Evolutionary conservation across 1,140 invertebrate genomes (phyloP).

Genomic region (Tribolium castaneum): DNA sequence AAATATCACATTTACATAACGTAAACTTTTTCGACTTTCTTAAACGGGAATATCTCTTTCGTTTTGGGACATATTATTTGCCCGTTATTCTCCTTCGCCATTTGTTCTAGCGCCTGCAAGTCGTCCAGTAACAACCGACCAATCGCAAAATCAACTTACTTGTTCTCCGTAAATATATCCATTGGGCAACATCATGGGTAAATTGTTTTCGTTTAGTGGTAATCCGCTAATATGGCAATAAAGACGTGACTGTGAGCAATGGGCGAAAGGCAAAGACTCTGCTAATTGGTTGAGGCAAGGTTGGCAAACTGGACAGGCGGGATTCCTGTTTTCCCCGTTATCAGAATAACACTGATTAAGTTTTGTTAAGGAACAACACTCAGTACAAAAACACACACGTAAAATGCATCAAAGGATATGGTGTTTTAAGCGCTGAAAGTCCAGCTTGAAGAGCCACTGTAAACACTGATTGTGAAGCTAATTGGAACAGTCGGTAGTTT

Average conservation of each 20-base stretch:
- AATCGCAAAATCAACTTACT: constrained; percentile 67
- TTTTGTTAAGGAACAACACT: constrained; percentile 57
- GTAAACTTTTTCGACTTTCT: constrained; percentile 94
- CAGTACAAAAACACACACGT: background rate
- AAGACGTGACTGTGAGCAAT: constrained; percentile 94
- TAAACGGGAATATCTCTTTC: constrained; percentile 88
- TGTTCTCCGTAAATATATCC: constrained; percentile 97
- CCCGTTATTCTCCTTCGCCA: constrained; percentile 89
- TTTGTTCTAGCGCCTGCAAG: constrained; percentile 82
- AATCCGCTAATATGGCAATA: constrained; percentile 92
- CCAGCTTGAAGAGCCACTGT: constrained; percentile 92
- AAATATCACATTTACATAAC: constrained; percentile 80
- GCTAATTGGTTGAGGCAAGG: constrained; percentile 90
- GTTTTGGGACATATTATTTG: constrained; percentile 92
- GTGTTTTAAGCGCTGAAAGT: constrained; percentile 94
- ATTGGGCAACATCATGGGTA: constrained; percentile 98
- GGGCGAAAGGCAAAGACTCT: constrained; percentile 89
- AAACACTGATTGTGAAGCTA: constrained; percentile 91
- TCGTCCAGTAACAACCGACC: background rate
- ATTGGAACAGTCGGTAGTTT: constrained; percentile 93
- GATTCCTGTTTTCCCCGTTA: constrained; percentile 74
- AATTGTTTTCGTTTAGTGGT: constrained; percentile 97
- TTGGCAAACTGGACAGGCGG: constrained; percentile 94
- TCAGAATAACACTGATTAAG: constrained; percentile 75
- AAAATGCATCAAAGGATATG: constrained; percentile 68